phyloP scores from a whole-genome alignment of 2,888 invertebrate genomes.

The Cheilosia impressa region DNA sequence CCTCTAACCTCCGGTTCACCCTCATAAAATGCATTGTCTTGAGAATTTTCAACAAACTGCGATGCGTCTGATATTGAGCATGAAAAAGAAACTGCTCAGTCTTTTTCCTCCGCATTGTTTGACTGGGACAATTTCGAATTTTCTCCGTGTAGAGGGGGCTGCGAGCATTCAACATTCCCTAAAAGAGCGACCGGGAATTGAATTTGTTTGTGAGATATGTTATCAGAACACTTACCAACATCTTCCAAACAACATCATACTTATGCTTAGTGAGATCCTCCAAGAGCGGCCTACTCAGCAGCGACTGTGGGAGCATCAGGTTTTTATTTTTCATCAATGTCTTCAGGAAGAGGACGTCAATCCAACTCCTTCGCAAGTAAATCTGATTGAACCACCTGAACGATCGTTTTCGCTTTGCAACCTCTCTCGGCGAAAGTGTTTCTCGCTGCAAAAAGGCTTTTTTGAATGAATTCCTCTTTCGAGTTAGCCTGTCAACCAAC shows the following conservation, averaged over 20 bases:
- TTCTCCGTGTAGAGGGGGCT: conserved; percentile 80
- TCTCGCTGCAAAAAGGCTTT: conserved; percentile 76
- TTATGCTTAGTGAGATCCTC: conserved; percentile 76
- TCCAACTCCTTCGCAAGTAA: conserved; percentile 80
- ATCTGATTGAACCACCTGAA: conserved; percentile 80
- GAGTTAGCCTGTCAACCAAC: conserved; percentile 14
- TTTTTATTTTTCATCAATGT: conserved; percentile 77
- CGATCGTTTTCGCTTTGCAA: conserved; percentile 78
- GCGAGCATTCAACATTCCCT: conserved; percentile 82
- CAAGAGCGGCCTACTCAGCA: conserved; percentile 77
- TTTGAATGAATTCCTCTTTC: too few species aligned
- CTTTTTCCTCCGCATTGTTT: conserved; percentile 76
- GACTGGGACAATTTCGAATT: conserved; percentile 77
- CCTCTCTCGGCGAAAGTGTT: conserved; percentile 79
- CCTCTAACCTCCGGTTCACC: conserved; percentile 76
- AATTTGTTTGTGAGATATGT: neutral
- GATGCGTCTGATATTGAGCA: conserved; percentile 80
- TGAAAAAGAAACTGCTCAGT: conserved; percentile 78
- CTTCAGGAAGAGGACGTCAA: conserved; percentile 80
- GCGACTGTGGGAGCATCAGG: conserved; percentile 78
- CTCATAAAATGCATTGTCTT: conserved; percentile 77
- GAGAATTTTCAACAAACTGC: conserved; percentile 79
- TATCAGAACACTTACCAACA: conserved; percentile 77
- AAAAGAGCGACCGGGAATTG: neutral
- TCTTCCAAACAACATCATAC: conserved; percentile 78